A percentile compares a stretch with the other conserved stretches of the same genome.
Evolutionary conservation across 1,140 invertebrate genomes (phyloP).

Genomic region (Calosoma granatense): DNA sequence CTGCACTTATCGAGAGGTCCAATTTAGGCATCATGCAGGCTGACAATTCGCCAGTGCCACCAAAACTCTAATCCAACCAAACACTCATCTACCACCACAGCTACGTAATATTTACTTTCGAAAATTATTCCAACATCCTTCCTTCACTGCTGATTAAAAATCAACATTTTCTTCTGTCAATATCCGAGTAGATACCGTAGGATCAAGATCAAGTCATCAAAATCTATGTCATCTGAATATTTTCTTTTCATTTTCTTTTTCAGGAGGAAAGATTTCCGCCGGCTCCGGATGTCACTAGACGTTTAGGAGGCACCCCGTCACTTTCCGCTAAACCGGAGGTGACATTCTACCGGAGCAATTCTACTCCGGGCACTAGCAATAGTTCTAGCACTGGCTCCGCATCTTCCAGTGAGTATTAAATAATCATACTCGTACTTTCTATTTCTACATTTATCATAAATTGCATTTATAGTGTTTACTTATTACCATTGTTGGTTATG

Average conservation of each 20-base stretch:
- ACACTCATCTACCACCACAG: neutral
- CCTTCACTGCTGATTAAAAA: neutral
- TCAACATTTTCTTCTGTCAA: neutral
- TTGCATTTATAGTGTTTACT: too few species aligned
- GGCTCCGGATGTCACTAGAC: conserved; percentile 31
- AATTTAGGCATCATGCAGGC: neutral
- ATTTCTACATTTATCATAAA: too few species aligned
- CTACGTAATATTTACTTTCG: neutral
- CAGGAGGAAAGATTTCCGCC: conserved; percentile 32
- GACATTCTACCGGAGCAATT: conserved; percentile 27
- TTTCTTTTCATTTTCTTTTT: conserved; percentile 17
- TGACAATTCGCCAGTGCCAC: neutral
- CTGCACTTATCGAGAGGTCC: neutral
- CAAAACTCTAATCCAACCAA: neutral
- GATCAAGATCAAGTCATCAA: neutral
- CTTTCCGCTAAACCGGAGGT: conserved; percentile 23
- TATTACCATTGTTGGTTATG: too few species aligned
- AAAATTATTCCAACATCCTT: neutral
- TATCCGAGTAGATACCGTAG: too few species aligned
- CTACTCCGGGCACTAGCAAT: conserved; percentile 26
- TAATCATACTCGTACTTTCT: conserved; percentile 16
- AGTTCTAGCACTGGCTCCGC: conserved; percentile 28
- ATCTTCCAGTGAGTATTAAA: conserved; percentile 31
- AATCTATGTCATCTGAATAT: neutral
- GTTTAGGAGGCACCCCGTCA: conserved; percentile 27